These are phyloP conservation scores for Meriones psammophilus DNA, from an alignment of 2,797 vertebrate species.

Conservation along the genomic window DNA sequence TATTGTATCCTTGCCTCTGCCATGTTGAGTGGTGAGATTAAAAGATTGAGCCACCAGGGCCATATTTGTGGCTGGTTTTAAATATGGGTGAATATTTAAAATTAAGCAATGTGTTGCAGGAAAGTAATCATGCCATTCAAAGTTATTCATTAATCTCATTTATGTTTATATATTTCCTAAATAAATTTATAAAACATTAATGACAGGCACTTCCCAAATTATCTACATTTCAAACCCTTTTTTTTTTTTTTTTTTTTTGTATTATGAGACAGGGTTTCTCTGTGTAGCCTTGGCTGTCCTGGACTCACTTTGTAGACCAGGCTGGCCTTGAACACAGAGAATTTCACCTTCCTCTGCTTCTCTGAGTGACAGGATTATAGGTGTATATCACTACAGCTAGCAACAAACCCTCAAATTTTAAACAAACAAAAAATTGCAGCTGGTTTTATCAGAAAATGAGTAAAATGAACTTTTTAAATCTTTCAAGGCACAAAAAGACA, in stretches of 20 bases:
- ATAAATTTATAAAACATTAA: background rate
- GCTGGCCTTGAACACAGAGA: background rate
- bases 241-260: background rate
- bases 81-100: background rate
- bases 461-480: background rate
- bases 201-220: background rate
- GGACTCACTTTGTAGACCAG: background rate
- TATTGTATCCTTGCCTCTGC: background rate
- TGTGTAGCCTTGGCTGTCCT: too few species aligned
- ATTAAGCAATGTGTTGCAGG: background rate
- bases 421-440: conserved; percentile 40
- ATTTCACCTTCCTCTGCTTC: background rate
- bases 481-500: background rate
- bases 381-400: background rate
- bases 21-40: background rate
- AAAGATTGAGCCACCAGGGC: background rate
- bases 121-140: conserved; percentile 30
- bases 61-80: conserved; percentile 25
- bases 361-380: too few species aligned
- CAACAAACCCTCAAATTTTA: conserved; percentile 5
- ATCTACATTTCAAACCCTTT: conserved; percentile 30
- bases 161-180: background rate
- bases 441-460: background rate
- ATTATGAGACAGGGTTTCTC: too few species aligned
- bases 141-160: background rate